Conservation (phyloP, 2,888 invertebrate species). For the Cremastinae sp. region DNA sequence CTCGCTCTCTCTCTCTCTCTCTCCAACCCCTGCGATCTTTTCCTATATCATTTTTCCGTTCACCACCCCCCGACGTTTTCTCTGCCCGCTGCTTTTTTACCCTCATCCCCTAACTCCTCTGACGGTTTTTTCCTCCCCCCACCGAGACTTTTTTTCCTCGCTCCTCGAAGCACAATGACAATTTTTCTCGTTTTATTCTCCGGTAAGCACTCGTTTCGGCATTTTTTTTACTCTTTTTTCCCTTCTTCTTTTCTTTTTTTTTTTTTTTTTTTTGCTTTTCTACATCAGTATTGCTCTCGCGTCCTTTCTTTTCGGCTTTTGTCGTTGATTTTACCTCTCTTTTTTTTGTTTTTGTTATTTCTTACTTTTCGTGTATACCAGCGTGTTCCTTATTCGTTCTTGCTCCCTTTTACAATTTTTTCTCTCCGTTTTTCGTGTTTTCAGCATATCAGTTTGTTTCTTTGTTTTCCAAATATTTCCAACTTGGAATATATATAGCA, state of each 20-base stretch:
- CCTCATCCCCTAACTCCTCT: slow-evolving; percentile 18
- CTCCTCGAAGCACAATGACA: slow-evolving; percentile 80
- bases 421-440: not conserved
- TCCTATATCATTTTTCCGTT: not conserved
- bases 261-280: slow-evolving; percentile 33
- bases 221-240: slow-evolving; percentile 31
- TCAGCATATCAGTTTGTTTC: too few species aligned
- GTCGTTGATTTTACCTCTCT: slow-evolving; percentile 13
- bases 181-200: slow-evolving; percentile 80
- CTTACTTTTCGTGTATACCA: too few species aligned
- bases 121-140: too few species aligned
- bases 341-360: not conserved
- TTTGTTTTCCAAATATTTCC: too few species aligned
- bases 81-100: not conserved
- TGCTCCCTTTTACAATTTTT: too few species aligned
- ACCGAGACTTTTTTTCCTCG: slow-evolving; percentile 49
- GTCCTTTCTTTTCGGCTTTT: slow-evolving; percentile 27
- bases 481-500: too few species aligned
- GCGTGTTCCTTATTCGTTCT: too few species aligned
- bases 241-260: slow-evolving; percentile 30
- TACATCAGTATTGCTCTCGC: not conserved
- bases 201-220: slow-evolving; percentile 73
- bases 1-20: slow-evolving; percentile 11
- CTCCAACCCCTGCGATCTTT: too few species aligned
- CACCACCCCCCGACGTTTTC: too few species aligned